phyloP scores from a whole-genome alignment of 2,113 vertebrate species.

The Nipponia nippon region DNA sequence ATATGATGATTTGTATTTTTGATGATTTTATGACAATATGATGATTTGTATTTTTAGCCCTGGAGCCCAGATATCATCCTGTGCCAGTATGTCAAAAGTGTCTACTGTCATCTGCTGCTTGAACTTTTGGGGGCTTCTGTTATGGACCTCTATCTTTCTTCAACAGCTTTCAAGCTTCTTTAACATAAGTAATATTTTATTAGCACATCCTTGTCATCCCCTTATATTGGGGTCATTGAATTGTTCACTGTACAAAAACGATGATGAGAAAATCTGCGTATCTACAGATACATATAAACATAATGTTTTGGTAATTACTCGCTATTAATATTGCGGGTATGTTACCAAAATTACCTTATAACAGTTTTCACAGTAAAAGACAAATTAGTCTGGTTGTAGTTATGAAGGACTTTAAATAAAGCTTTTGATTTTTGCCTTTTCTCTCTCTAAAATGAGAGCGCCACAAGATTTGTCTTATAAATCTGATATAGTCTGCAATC shows the following conservation, averaged over 20 bases:
- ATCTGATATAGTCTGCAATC: not conserved
- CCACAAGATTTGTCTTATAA: not conserved
- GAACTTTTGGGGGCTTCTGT: not conserved
- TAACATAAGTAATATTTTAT: not conserved
- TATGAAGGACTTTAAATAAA: not conserved
- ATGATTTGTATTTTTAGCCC: not conserved
- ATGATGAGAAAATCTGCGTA: not conserved
- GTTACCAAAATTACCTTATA: not conserved
- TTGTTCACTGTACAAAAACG: not conserved
- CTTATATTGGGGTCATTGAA: not conserved
- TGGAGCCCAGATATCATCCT: not conserved
- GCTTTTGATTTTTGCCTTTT: not conserved
- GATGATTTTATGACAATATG: no score
- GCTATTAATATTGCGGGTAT: not conserved
- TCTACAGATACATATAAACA: not conserved
- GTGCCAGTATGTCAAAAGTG: not conserved
- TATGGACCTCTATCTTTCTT: not conserved
- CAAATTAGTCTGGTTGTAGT: not conserved
- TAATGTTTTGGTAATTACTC: not conserved
- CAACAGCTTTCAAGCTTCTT: not conserved
- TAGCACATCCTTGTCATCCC: not conserved
- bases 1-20: not conserved
- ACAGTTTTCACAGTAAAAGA: not conserved
- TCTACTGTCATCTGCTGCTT: not conserved
- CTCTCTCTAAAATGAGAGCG: not conserved